Conservation (phyloP, 1,140 invertebrate genomes). For the Cardiocondyla obscurior region DNA sequence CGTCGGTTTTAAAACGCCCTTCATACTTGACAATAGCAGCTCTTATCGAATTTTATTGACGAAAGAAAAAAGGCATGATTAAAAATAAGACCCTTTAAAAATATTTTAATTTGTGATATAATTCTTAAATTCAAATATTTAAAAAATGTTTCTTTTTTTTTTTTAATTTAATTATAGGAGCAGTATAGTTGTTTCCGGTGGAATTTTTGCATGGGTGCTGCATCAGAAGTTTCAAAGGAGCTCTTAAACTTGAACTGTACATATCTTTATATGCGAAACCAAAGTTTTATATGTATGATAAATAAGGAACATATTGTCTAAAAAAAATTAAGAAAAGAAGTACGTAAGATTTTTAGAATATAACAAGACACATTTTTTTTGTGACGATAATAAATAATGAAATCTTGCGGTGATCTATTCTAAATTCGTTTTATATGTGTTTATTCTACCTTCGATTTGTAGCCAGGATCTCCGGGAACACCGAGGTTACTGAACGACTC, state of each 20-base stretch:
- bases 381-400: not conserved
- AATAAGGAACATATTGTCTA: not conserved
- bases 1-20: not conserved
- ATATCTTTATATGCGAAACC: not conserved
- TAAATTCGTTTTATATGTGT: not conserved
- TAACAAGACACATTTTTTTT: not conserved
- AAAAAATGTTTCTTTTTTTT: not conserved
- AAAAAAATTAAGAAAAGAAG: not conserved
- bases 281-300: not conserved
- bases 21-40: not conserved
- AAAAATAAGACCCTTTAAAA: not conserved
- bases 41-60: not conserved
- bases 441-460: not conserved
- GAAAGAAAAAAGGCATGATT: not conserved
- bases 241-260: not conserved
- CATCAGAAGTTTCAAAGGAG: constrained; percentile 3
- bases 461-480: not conserved
- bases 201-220: constrained; percentile 60
- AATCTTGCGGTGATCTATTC: not conserved
- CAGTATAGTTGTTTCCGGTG: constrained; percentile 49
- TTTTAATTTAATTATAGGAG: constrained; percentile 47
- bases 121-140: not conserved
- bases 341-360: not conserved
- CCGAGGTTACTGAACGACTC: not conserved
- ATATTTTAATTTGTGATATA: not conserved